Evolutionary conservation across 2,888 invertebrate species (phyloP).

Genomic region (Hyles lineata): DNA sequence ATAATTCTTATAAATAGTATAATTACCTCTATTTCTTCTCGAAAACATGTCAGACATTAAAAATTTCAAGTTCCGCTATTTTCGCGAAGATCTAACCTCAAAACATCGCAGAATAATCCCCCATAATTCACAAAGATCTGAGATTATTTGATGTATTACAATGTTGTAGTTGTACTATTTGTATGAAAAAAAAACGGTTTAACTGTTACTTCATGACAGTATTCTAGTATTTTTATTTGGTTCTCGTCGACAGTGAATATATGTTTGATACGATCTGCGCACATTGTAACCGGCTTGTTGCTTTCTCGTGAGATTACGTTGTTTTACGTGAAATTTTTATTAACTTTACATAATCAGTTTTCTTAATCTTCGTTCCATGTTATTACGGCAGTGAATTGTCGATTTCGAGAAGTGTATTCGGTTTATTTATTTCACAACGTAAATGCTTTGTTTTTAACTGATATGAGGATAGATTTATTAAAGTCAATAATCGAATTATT

Average conservation of each 20-base stretch:
- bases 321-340: conserved; percentile 50
- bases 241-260: conserved; percentile 38
- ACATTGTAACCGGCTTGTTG: conserved; percentile 33
- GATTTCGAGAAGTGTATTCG: conserved; percentile 7
- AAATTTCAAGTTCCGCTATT: background rate
- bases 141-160: background rate
- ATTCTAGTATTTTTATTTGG: conserved; percentile 38
- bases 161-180: too few species aligned
- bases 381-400: conserved; percentile 9
- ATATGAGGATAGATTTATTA: too few species aligned
- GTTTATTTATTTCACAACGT: background rate
- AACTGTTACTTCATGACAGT: background rate
- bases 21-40: background rate
- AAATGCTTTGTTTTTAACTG: background rate
- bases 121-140: conserved; percentile 1
- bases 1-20: background rate
- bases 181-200: background rate
- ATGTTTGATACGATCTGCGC: conserved; percentile 35
- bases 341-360: conserved; percentile 43
- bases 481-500: too few species aligned
- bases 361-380: conserved; percentile 29
- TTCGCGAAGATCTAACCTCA: background rate
- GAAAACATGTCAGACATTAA: too few species aligned
- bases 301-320: conserved; percentile 53
- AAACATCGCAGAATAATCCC: background rate